These are phyloP conservation scores for Parapsyche elsis DNA, from an alignment of 1,140 invertebrate genomes.

Conservation along the genomic window DNA sequence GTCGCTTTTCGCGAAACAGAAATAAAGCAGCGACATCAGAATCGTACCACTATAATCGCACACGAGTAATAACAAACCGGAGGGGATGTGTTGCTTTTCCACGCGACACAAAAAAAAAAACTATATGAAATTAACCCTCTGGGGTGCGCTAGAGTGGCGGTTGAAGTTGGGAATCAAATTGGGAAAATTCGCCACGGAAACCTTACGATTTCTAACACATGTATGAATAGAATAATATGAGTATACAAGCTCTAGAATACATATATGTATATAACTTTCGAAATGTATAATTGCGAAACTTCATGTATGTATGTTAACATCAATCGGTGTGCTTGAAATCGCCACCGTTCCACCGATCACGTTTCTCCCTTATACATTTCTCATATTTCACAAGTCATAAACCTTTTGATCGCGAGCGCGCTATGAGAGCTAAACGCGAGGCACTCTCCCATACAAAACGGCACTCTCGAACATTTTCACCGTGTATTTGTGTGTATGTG, in stretches of 20 bases:
- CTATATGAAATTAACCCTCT: background rate
- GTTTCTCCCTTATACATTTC: slow-evolving; percentile 49
- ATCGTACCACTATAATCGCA: background rate
- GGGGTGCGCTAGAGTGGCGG: background rate
- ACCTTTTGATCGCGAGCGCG: slow-evolving; percentile 45
- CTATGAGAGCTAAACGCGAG: background rate
- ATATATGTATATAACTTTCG: too few relatives aligned
- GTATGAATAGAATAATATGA: background rate
- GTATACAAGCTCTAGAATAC: background rate
- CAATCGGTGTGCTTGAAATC: too few relatives aligned
- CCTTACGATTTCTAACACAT: background rate
- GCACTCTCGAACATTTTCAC: slow-evolving; percentile 47
- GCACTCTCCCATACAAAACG: slow-evolving; percentile 48
- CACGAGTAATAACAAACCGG: background rate
- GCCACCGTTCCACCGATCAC: slow-evolving; percentile 39
- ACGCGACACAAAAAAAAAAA: background rate
- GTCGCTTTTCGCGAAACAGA: background rate
- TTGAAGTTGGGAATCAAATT: too few relatives aligned
- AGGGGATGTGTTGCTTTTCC: background rate
- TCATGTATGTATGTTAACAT: background rate
- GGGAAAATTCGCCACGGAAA: too few relatives aligned
- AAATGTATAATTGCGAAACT: background rate
- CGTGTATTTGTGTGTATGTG: slow-evolving; percentile 38
- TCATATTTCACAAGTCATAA: slow-evolving; percentile 55
- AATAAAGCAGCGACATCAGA: slow-evolving; percentile 31